Conservation (phyloP, 2,888 invertebrate species). For the Stenchaetothrips biformis region DNA sequence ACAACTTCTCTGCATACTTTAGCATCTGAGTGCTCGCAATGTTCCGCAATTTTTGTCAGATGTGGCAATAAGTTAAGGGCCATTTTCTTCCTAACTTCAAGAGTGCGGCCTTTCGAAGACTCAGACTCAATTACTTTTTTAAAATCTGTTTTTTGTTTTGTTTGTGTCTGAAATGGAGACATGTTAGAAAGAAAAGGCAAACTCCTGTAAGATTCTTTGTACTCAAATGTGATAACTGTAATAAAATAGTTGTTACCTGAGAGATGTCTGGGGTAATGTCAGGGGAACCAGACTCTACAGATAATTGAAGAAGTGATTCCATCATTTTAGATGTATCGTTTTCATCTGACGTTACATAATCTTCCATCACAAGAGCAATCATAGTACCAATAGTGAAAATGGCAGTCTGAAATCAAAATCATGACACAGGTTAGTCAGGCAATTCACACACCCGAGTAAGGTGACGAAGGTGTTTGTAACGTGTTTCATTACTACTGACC, state of each 20-base stretch:
- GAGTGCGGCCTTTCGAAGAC: background rate
- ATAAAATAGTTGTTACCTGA: too few species aligned
- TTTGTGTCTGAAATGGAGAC: too few species aligned
- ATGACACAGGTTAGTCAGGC: background rate
- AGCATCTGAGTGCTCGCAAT: background rate
- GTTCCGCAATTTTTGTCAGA: background rate
- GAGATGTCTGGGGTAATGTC: too few species aligned
- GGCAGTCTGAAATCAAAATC: background rate
- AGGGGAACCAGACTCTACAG: background rate
- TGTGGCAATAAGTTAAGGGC: background rate
- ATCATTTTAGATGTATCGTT: background rate
- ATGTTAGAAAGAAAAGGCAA: too few species aligned
- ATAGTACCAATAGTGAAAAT: background rate
- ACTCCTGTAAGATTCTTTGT: too few species aligned
- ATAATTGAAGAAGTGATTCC: background rate
- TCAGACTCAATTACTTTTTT: background rate
- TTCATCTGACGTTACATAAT: background rate
- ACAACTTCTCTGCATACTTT: background rate
- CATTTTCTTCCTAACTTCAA: background rate
- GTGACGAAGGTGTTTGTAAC: background rate
- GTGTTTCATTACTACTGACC: background rate
- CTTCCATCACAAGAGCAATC: conserved; percentile 14
- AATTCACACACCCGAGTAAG: too few species aligned
- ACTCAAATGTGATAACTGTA: too few species aligned
- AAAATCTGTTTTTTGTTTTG: too few species aligned